Conservation (phyloP, 2,888 invertebrate genomes). For the Macaria notata region DNA sequence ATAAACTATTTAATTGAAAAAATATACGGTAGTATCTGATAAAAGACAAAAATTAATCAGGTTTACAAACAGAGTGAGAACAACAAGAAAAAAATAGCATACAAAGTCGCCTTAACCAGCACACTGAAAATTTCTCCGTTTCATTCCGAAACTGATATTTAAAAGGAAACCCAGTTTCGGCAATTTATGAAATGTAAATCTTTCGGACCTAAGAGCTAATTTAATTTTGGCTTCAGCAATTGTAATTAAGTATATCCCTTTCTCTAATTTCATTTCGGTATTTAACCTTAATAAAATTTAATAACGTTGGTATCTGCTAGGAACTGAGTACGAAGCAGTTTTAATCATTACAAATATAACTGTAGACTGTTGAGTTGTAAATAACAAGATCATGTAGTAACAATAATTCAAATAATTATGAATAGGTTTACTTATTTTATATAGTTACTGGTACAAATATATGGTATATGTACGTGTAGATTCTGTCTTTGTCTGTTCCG, state of each 20-base stretch:
- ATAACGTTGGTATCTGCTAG: slow-evolving; percentile 5
- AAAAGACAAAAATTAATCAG: too few relatives aligned
- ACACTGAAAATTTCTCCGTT: slow-evolving; percentile 7
- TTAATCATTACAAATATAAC: not conserved
- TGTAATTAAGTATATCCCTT: slow-evolving; percentile 18
- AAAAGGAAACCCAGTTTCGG: slow-evolving; percentile 7
- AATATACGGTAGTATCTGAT: too few relatives aligned
- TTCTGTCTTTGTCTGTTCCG: too few relatives aligned
- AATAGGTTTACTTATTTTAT: too few relatives aligned
- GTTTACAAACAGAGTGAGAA: too few relatives aligned
- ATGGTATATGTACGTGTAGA: too few relatives aligned
- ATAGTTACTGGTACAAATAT: too few relatives aligned
- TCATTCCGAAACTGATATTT: slow-evolving; percentile 12
- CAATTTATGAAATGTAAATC: slow-evolving; percentile 17
- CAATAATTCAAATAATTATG: too few relatives aligned
- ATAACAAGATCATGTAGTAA: too few relatives aligned
- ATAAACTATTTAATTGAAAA: too few relatives aligned
- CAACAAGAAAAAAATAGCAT: too few relatives aligned
- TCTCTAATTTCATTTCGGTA: slow-evolving; percentile 19
- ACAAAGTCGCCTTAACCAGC: slow-evolving; percentile 2
- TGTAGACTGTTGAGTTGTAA: too few relatives aligned
- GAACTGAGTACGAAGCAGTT: not conserved
- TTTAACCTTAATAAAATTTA: slow-evolving; percentile 17
- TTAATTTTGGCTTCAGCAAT: slow-evolving; percentile 16
- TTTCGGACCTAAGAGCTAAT: slow-evolving; percentile 7